A percentile compares a stretch with the other conserved stretches of the same genome.
These are phyloP conservation scores for Blastobasis lacticolella DNA, from an alignment of 2,888 invertebrate species.

Conservation along the genomic window DNA sequence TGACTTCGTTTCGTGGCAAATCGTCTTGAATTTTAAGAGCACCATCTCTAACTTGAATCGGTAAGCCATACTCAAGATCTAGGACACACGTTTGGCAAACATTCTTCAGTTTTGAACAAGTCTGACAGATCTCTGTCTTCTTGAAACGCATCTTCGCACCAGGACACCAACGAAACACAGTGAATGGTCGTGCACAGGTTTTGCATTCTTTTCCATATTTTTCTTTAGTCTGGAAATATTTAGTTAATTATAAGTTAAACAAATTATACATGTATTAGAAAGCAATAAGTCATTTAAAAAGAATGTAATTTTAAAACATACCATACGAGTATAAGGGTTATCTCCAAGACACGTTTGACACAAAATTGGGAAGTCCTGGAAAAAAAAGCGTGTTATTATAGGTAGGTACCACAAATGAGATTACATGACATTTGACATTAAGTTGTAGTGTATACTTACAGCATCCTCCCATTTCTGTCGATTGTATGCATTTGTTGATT, in stretches of 20 bases:
- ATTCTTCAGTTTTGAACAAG: constrained; percentile 95
- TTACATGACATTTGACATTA: background rate
- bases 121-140: constrained; percentile 97
- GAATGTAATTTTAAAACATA: constrained; percentile 38
- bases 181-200: constrained; percentile 95
- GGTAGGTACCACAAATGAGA: background rate
- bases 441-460: constrained; percentile 65
- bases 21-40: constrained; percentile 93
- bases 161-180: constrained; percentile 97
- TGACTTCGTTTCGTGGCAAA: constrained; percentile 94
- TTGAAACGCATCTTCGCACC: constrained; percentile 96
- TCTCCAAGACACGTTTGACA: constrained; percentile 97
- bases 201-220: constrained; percentile 97
- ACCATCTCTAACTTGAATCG: constrained; percentile 92
- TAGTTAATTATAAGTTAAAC: constrained; percentile 2
- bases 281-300: background rate
- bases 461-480: constrained; percentile 97
- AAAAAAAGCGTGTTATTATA: constrained; percentile 31
- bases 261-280: background rate
- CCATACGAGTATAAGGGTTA: constrained; percentile 97
- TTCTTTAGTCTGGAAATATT: constrained; percentile 88
- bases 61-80: constrained; percentile 93
- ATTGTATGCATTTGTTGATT: constrained; percentile 92
- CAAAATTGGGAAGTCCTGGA: constrained; percentile 94
- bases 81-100: constrained; percentile 96